These are phyloP conservation scores for Accipiter cooperii DNA, from an alignment of 2,113 vertebrate genomes.

Conservation along the genomic window DNA sequence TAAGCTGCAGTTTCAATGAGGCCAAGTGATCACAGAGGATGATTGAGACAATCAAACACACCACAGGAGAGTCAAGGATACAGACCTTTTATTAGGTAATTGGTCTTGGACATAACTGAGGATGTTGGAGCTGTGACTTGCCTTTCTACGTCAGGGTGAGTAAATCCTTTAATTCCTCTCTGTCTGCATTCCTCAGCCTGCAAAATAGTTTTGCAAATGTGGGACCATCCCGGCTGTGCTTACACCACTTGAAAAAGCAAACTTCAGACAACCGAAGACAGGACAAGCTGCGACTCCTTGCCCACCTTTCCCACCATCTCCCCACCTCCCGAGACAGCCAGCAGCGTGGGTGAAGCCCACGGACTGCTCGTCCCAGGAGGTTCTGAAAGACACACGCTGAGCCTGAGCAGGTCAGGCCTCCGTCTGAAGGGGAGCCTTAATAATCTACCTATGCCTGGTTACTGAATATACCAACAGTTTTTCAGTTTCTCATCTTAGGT, in stretches of 20 bases:
- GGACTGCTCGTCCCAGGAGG: background rate
- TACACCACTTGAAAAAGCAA: background rate
- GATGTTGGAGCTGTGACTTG: background rate
- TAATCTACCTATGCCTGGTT: background rate
- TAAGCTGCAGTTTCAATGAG: background rate
- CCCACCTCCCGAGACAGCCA: background rate
- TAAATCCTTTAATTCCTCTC: background rate
- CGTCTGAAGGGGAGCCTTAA: background rate
- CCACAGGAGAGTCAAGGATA: background rate
- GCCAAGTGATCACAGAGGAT: background rate
- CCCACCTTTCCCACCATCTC: background rate
- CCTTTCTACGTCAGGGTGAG: background rate
- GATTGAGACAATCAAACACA: background rate
- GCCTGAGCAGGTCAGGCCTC: background rate
- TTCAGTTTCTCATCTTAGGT: background rate
- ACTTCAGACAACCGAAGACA: background rate
- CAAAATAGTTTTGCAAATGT: background rate
- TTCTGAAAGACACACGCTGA: background rate
- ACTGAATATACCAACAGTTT: background rate
- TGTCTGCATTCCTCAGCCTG: background rate
- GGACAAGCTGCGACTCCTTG: background rate
- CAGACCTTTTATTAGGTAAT: background rate
- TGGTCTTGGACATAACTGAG: background rate
- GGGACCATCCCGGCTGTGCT: background rate
- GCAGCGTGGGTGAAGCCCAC: fast-evolving